Evolutionary conservation across 2,888 invertebrate genomes (phyloP).

Genomic region (Polymixis lichenea): DNA sequence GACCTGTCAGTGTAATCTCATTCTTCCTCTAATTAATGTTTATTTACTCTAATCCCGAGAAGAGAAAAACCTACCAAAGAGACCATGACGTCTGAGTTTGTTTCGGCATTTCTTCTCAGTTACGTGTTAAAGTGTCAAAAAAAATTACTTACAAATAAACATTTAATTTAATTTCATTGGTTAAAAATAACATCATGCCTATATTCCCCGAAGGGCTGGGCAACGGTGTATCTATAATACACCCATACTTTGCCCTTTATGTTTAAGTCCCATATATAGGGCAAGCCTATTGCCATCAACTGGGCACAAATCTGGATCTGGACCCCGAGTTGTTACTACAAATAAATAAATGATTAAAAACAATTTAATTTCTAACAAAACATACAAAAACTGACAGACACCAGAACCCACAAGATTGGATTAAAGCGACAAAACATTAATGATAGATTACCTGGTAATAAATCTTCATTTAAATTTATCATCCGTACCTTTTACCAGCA

Average conservation of each 20-base stretch:
- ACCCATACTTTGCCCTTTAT: too few relatives aligned
- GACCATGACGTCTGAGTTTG: too few relatives aligned
- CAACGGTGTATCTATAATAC: too few relatives aligned
- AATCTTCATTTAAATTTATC: conserved; percentile 50
- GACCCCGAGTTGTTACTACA: not conserved
- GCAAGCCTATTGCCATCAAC: not conserved
- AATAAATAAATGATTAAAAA: not conserved
- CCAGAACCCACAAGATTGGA: conserved; percentile 1
- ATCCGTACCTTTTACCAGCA: conserved; percentile 33
- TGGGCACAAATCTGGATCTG: not conserved
- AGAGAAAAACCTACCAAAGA: not conserved
- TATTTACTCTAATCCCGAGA: not conserved
- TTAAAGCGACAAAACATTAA: conserved; percentile 29
- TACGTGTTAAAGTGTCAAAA: too few relatives aligned
- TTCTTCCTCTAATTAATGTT: not conserved
- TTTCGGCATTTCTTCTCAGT: too few relatives aligned
- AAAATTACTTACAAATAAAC: too few relatives aligned
- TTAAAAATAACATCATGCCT: too few relatives aligned
- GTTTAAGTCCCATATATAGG: not conserved
- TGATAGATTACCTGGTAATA: conserved; percentile 41
- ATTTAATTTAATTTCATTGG: not conserved
- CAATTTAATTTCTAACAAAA: not conserved
- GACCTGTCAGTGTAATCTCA: too few relatives aligned
- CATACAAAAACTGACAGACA: not conserved
- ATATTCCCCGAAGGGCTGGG: too few relatives aligned